These are phyloP conservation scores for Hypanus sabinus DNA, from an alignment of 2,113 vertebrate genomes.

Conservation along the genomic window DNA sequence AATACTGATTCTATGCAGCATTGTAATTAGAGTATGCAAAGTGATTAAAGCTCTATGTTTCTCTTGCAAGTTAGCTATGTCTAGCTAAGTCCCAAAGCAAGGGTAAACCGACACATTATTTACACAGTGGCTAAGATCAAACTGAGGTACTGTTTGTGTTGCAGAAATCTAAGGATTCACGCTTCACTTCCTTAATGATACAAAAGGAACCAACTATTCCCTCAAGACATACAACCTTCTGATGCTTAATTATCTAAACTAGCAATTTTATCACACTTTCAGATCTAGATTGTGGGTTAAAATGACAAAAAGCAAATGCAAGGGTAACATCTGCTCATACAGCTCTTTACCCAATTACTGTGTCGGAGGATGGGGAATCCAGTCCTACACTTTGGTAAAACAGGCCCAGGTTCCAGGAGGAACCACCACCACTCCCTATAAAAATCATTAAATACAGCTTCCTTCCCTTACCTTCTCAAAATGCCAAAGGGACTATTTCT, in stretches of 20 bases:
- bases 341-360: background rate
- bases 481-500: too few relatives aligned
- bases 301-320: background rate
- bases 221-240: background rate
- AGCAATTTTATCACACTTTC: background rate
- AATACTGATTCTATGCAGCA: too few relatives aligned
- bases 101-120: background rate
- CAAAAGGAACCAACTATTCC: background rate
- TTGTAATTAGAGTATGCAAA: background rate
- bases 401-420: background rate
- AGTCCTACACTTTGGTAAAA: background rate
- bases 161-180: background rate
- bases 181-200: constrained; percentile 6
- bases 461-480: too few relatives aligned
- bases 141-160: background rate
- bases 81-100: background rate
- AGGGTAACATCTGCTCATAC: background rate
- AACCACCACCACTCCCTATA: background rate
- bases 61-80: too few relatives aligned
- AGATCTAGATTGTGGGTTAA: background rate
- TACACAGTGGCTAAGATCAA: background rate
- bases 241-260: background rate
- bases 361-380: background rate
- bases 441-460: background rate
- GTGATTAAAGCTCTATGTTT: too few relatives aligned